Base-by-base conservation (phyloP, 2,797 vertebrate genomes). In the Hozukius guyotensis region DNA sequence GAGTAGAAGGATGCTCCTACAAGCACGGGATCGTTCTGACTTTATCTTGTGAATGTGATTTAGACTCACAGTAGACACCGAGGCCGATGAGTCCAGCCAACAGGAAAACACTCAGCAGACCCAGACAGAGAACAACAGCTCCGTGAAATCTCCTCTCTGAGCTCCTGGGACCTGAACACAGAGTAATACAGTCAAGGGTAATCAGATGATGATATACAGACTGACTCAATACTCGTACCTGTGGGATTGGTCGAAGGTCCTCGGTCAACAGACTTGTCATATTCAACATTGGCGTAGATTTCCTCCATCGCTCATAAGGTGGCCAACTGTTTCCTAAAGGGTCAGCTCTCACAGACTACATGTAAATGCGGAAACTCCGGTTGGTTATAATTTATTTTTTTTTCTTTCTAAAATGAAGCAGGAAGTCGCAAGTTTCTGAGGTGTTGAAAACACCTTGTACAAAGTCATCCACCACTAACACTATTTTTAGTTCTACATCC, bases 11-110 rank as follows among this genome's bases (percentile, higher is more conserved):
- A 46, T 46, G 42, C 16, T 46, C 16, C 42, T 46, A 46, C 3
- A 46, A 18, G 42, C 42, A 18, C 42, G 3, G 6, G 42, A 7
- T 46, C 16, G 6, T 3, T 46, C 16, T 46, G 49, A 52, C 49
- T 52, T 52, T n/a, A n/a, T 10, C 49, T 52, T n/a, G 18, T 52
- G 42, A 46, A 24, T 24, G 42, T 46, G 49, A n/a, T 52, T 16
- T 55, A 22, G n/a, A 88, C 90, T 88, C 72, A 89, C 87, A 16
- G 63, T 20, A 8, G 68, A 86, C 13, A 2, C 59, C 18, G n/a
- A 86, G 52, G 34, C 46, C 4, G 52, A 82, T 36, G 57, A 90
- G 42, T 11, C 68, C 73, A 60, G 9, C 56, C 75, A 87, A 57
- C 66, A 87, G 73, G 36, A 69, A 22, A 59, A 78, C 24, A 25